Percentiles rank a stretch among this genome's conserved stretches.
Conservation (phyloP, 2,113 vertebrate species). For the Atlantisia rogersi region DNA sequence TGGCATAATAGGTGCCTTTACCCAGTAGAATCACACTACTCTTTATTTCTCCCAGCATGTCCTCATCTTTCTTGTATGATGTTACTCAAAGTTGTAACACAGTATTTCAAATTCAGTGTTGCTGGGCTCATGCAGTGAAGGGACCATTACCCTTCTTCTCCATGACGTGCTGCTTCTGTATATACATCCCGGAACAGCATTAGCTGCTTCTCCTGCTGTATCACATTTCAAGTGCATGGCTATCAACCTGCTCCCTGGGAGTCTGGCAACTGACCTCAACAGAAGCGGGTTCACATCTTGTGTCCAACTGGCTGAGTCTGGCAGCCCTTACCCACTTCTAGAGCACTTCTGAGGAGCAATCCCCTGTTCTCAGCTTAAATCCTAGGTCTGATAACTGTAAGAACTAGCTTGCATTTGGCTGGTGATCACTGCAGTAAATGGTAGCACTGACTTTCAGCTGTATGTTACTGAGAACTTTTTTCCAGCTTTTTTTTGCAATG, state of each 20-base stretch:
- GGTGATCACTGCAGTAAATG: background rate
- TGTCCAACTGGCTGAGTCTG: background rate
- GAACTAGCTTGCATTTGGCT: background rate
- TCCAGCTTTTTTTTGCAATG: background rate
- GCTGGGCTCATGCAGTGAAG: background rate
- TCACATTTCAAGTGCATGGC: conserved; percentile 27
- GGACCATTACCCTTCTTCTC: conserved; percentile 18
- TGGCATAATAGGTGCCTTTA: background rate
- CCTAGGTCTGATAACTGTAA: background rate
- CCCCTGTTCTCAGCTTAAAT: background rate
- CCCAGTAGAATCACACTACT: background rate
- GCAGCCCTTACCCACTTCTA: background rate
- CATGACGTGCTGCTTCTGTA: background rate
- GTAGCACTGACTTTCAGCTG: background rate
- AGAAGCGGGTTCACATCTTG: background rate
- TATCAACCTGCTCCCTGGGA: conserved; percentile 2
- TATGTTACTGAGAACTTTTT: background rate
- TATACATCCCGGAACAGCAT: background rate
- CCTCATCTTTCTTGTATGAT: background rate
- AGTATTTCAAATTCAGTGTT: background rate
- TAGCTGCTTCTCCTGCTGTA: background rate
- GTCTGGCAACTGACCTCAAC: background rate
- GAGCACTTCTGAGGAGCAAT: background rate
- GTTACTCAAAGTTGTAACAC: background rate
- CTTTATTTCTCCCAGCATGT: background rate